Percentiles rank a stretch among this genome's conserved stretches.
Evolutionary conservation across 2,888 invertebrate species (phyloP).

Genomic region (Pegoplata infirma): DNA sequence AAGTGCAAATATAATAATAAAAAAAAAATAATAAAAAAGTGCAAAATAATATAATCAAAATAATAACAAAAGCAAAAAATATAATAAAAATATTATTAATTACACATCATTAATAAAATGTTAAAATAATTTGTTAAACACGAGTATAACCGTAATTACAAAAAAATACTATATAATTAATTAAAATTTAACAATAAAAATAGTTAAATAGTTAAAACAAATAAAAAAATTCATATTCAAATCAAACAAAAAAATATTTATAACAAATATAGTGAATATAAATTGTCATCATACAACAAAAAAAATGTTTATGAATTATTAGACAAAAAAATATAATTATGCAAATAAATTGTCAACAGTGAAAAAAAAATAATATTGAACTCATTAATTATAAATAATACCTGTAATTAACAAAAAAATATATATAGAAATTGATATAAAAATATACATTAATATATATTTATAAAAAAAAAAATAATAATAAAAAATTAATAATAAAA

Average conservation of each 20-base stretch:
- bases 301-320: background rate
- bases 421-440: background rate
- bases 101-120: background rate
- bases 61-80: slow-evolving; percentile 3
- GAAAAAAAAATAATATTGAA: background rate
- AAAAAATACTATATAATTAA: background rate
- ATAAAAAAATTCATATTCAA: background rate
- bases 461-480: background rate
- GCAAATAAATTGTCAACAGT: background rate
- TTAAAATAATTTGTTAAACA: slow-evolving; percentile 37
- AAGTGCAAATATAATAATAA: slow-evolving; percentile 35
- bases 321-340: slow-evolving; percentile 12
- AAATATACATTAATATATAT: background rate
- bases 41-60: slow-evolving; percentile 31
- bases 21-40: slow-evolving; percentile 17
- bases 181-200: background rate
- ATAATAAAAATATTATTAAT: slow-evolving; percentile 30
- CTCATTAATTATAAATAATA: slow-evolving; percentile 26
- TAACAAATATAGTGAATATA: background rate
- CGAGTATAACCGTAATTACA: background rate
- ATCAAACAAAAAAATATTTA: background rate
- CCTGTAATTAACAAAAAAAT: background rate
- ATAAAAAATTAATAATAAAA: too few species aligned
- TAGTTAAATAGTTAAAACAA: background rate
- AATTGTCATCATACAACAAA: background rate